phyloP scores from a whole-genome alignment of 2,113 vertebrate genomes.

The Eleginops maclovinus region DNA sequence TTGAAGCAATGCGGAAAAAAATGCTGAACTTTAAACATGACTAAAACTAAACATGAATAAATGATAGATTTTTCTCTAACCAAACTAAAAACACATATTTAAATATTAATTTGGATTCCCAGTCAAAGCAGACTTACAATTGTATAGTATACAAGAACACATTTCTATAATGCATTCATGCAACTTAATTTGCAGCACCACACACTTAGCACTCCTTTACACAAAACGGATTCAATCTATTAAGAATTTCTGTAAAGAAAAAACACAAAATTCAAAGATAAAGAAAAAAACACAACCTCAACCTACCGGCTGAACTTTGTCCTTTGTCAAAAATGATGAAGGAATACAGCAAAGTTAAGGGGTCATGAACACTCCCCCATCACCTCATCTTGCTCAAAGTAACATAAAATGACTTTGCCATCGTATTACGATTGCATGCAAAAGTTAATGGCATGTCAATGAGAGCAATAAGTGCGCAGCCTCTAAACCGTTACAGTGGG shows the following conservation, averaged over 20 bases:
- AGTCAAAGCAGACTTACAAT: background rate
- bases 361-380: background rate
- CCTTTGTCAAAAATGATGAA: background rate
- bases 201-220: too few relatives aligned
- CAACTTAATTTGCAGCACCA: too few relatives aligned
- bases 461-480: background rate
- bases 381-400: background rate
- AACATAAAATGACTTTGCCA: too few relatives aligned
- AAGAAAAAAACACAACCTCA: background rate
- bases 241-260: background rate
- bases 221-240: background rate
- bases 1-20: constrained; percentile 19
- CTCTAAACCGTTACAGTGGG: background rate
- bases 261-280: background rate
- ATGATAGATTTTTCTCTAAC: background rate
- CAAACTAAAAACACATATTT: constrained; percentile 5
- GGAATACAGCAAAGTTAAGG: background rate
- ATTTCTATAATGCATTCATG: background rate
- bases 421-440: background rate
- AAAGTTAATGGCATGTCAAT: background rate
- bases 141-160: background rate
- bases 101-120: background rate
- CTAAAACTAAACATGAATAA: constrained; percentile 13
- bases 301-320: background rate
- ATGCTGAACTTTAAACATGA: constrained; percentile 1